A percentile compares a stretch with the other conserved stretches of the same genome.
Conservation (phyloP, 2,113 vertebrate species). For the Felis catus region DNA sequence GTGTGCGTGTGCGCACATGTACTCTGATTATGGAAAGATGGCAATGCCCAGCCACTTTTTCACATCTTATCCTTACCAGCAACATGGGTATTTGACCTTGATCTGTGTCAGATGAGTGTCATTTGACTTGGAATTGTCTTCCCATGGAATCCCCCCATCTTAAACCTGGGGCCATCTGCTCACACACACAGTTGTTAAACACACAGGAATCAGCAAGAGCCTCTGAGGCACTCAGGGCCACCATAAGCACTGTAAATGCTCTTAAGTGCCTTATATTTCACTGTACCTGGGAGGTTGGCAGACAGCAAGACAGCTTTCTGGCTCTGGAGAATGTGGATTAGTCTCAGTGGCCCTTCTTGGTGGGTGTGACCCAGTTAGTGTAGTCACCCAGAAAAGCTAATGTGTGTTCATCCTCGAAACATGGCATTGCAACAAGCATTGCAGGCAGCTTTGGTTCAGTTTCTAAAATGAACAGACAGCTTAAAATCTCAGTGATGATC, state of each 20-base stretch:
- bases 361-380: slow-evolving; percentile 8
- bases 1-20: no score
- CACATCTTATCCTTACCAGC: not conserved
- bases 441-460: not conserved
- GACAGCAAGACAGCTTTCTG: slow-evolving; percentile 53
- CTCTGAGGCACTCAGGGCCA: not conserved
- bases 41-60: not conserved
- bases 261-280: slow-evolving; percentile 60
- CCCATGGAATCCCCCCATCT: not conserved
- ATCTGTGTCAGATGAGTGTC: not conserved
- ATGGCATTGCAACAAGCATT: not conserved
- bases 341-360: slow-evolving; percentile 34
- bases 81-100: not conserved
- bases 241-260: slow-evolving; percentile 33
- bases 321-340: slow-evolving; percentile 53
- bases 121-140: not conserved
- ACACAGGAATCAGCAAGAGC: not conserved
- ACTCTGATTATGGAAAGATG: not conserved
- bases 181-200: slow-evolving; percentile 33
- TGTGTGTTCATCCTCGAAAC: not conserved
- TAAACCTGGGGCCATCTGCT: not conserved
- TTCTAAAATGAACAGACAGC: slow-evolving; percentile 62
- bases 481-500: slow-evolving; percentile 54
- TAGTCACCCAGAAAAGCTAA: not conserved
- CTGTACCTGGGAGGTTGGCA: slow-evolving; percentile 55